These are phyloP conservation scores for Cygnus atratus DNA, from an alignment of 2,113 vertebrate species.

Conservation along the genomic window DNA sequence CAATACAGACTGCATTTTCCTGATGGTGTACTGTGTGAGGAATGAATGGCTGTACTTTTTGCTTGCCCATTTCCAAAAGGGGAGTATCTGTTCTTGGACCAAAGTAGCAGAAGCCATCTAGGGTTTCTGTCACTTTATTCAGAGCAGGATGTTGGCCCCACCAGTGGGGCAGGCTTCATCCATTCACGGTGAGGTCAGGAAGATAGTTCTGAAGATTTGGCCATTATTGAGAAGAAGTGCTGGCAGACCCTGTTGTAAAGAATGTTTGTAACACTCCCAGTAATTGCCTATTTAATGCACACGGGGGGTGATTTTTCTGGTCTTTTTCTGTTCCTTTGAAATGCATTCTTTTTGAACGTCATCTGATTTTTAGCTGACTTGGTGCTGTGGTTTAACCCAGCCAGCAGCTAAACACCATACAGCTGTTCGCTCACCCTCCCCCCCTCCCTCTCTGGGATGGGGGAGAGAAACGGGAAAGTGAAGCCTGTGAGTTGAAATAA, in stretches of 20 bases:
- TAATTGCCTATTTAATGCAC: not conserved
- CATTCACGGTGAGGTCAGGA: not conserved
- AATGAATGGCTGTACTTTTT: not conserved
- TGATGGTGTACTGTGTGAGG: not conserved
- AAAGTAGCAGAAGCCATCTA: not conserved
- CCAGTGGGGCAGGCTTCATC: not conserved
- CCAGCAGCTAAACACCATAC: too few relatives aligned
- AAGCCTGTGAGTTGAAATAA: too few relatives aligned
- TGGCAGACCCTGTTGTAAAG: not conserved
- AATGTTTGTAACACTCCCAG: fast-evolving
- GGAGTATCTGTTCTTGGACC: not conserved
- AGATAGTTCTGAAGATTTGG: not conserved
- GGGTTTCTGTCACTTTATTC: not conserved
- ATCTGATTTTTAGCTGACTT: not conserved
- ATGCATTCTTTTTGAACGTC: not conserved
- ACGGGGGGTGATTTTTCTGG: not conserved
- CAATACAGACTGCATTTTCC: not conserved
- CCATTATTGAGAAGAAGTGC: not conserved
- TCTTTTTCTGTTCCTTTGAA: not conserved
- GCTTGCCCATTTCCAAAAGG: not conserved
- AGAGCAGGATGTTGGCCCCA: not conserved
- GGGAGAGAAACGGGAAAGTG: too few relatives aligned
- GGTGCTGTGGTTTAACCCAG: too few relatives aligned
- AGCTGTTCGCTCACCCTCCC: too few relatives aligned
- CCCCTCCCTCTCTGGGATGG: too few relatives aligned